These are phyloP conservation scores for Bombus balteatus DNA, from an alignment of 1,140 invertebrate genomes.

Conservation along the genomic window DNA sequence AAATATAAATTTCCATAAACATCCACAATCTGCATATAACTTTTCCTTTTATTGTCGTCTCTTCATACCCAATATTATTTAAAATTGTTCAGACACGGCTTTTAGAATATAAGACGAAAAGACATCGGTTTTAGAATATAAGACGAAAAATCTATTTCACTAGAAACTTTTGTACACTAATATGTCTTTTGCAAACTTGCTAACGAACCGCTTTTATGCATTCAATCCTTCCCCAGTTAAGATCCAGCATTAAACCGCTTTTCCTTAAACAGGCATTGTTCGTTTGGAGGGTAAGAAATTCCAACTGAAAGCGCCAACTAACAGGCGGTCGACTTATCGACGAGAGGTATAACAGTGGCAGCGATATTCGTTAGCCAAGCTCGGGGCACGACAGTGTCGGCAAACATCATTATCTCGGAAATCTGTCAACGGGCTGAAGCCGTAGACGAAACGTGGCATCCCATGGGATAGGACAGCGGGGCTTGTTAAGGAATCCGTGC, in stretches of 20 bases:
- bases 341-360: slow-evolving; percentile 24
- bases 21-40: too few relatives aligned
- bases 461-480: slow-evolving; percentile 24
- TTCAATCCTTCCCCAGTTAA: background rate
- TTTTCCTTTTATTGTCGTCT: too few relatives aligned
- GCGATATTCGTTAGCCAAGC: slow-evolving; percentile 9
- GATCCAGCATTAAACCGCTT: background rate
- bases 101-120: background rate
- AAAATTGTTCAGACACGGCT: background rate
- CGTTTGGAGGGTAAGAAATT: slow-evolving; percentile 11
- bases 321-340: slow-evolving; percentile 50
- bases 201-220: background rate
- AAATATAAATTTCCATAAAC: too few relatives aligned
- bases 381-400: background rate
- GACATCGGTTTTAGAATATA: background rate
- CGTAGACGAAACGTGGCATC: slow-evolving; percentile 40
- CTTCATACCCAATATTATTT: too few relatives aligned
- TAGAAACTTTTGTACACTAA: background rate
- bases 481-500: slow-evolving; percentile 55
- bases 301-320: background rate
- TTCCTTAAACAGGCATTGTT: background rate
- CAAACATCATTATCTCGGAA: slow-evolving; percentile 64
- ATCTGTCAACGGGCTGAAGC: slow-evolving; percentile 44
- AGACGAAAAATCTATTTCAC: background rate
- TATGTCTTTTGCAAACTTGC: background rate